These are phyloP conservation scores for Turnix velox DNA, from an alignment of 2,113 vertebrate genomes.

Conservation along the genomic window DNA sequence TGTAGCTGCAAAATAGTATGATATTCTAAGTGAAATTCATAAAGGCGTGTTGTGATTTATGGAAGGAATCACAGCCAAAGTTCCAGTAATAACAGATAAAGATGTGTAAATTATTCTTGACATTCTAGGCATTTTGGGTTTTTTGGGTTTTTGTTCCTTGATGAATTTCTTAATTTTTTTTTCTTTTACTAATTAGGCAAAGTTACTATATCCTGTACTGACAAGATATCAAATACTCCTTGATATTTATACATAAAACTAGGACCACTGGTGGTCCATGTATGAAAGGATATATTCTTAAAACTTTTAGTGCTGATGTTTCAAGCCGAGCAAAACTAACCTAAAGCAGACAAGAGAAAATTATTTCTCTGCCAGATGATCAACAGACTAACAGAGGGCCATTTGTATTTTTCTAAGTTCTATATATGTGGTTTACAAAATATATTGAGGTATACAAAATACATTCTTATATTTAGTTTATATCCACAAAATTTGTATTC, in stretches of 20 bases:
- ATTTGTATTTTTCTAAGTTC: neutral
- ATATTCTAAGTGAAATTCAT: neutral
- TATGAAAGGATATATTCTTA: neutral
- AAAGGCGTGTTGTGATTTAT: neutral
- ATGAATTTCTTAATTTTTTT: neutral
- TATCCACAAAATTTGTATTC: neutral
- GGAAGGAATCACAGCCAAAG: neutral
- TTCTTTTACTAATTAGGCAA: neutral
- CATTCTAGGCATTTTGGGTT: neutral
- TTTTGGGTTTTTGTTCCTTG: neutral
- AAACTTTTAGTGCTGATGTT: neutral
- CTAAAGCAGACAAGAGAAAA: neutral
- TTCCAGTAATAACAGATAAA: neutral
- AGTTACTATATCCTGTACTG: neutral
- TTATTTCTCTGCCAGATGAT: neutral
- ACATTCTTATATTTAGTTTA: neutral
- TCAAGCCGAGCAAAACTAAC: neutral
- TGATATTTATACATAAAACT: neutral
- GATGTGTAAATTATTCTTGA: neutral
- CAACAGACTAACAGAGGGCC: neutral
- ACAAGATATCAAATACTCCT: neutral
- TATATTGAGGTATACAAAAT: neutral
- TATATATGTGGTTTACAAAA: neutral
- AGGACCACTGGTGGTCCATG: neutral
- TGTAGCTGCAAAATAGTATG: neutral